Percentiles rank a stretch among this genome's conserved stretches.
These are phyloP conservation scores for Amiota mariae DNA, from an alignment of 2,888 invertebrate species.

Conservation along the genomic window DNA sequence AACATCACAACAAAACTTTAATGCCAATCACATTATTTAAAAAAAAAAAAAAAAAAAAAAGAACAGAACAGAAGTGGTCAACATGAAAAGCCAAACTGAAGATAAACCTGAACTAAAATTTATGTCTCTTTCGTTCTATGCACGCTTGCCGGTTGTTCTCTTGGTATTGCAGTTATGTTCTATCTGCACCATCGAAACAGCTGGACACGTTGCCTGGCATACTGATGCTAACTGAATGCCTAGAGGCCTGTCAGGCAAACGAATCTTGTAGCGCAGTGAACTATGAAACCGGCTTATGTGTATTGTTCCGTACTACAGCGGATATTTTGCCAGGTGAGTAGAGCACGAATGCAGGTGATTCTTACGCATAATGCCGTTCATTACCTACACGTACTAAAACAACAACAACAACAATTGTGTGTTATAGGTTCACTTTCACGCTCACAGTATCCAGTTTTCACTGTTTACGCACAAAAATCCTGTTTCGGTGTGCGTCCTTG, in stretches of 20 bases:
- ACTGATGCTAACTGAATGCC: conserved; percentile 92
- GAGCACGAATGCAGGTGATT: not conserved
- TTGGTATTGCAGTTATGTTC: conserved; percentile 80
- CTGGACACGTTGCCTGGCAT: conserved; percentile 92
- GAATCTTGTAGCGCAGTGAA: conserved; percentile 93
- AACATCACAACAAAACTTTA: too few relatives aligned
- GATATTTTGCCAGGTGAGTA: conserved; percentile 88
- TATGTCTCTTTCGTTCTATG: not conserved
- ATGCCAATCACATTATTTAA: not conserved
- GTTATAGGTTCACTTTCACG: conserved; percentile 86
- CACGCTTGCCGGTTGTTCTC: not conserved
- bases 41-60: not conserved
- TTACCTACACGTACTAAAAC: not conserved
- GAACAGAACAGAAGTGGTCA: not conserved
- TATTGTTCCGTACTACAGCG: conserved; percentile 91
- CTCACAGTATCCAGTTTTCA: conserved; percentile 94
- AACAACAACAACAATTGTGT: not conserved
- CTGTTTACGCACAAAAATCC: conserved; percentile 94
- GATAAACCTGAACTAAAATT: conserved; percentile 36
- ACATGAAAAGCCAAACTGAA: too few relatives aligned
- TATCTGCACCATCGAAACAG: conserved; percentile 90
- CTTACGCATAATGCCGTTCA: conserved; percentile 19
- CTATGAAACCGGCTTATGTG: conserved; percentile 95
- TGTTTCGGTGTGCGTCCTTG: conserved; percentile 90
- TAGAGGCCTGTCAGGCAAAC: conserved; percentile 92